Evolutionary conservation across 2,888 invertebrate genomes (phyloP), one percentile per base, ranked within the genome.

Genomic region (Bimastos eiseni): DNA sequence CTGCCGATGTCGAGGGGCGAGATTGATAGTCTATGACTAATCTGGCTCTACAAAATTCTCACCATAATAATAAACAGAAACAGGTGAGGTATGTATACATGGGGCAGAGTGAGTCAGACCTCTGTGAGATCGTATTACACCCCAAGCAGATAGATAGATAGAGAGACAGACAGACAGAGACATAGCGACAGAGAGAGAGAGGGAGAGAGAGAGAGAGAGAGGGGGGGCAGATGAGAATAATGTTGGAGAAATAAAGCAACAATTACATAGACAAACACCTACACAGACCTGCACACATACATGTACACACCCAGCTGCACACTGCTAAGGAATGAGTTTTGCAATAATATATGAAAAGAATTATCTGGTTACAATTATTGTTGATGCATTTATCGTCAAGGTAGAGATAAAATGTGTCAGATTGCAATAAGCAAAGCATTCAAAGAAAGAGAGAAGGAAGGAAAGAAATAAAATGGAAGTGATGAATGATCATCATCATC

Each of bases 11-110:
- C 30, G 13, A 30, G 55, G 24, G 2, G 3, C 3, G 17, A 8
- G 70, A 8, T 70, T n/a, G 30, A 34, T 15, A 34, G 36, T 88
- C 34, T 88, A 88, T 88, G 88, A 88, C n/a, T 38, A 38, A 88
- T 88, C 88, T 70, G 17, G 70, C 70, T 70, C n/a, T 70, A 70
- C 30, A 70, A 70, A 70, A 70, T 30, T 70, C 70, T n/a, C 70
- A 70, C 70, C 70, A n/a, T n/a, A n/a, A 70, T 70, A 70, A 70
- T 70, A 70, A 70, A 70, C 70, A 70, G 70, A 70, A 70, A 70
- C 70, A 70, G 70, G 30, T 70, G 70, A n/a, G n/a, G 70, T 70
- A 70, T n/a, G 15, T 49, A n/a, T n/a, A n/a, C n/a, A n/a, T n/a
- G n/a, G 49, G 49, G 49, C 21, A 49, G 49, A 49, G 49, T 49